Evolutionary conservation across 2,797 vertebrate genomes (phyloP), one percentile per base, ranked within the genome.

Genomic region (Chloroceryle amazona): DNA sequence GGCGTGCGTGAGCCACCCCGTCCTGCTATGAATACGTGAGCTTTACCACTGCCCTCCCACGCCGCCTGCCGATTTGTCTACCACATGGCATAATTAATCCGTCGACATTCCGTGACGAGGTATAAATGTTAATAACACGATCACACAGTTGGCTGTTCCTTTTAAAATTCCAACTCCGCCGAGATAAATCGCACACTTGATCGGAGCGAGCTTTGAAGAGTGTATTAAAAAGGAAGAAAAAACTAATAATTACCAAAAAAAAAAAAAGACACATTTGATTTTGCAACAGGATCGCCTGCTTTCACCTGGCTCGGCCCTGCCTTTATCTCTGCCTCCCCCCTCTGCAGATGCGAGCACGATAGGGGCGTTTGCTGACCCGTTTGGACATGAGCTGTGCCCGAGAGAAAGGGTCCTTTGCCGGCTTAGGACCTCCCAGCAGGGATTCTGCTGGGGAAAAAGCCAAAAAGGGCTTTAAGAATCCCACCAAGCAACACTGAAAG

Each of bases 71-170:
- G 98, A 96, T 97, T 98, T 97, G 96, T 96, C 96, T 96, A 94
- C 98, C 96, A 95, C 96, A 93, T 97, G 98, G 98, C 98, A 98
- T 98, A 98, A 98, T 98, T 98, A 98, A 98, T 98, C 98, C 97
- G 97, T 98, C 98, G 98, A 98, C 98, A 98, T 98, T 97, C 96
- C 60, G 93, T 98, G 98, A 97, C 97, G 96, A 96, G 93, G 96
- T 96, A 98, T 98, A 98, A 98, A 98, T 98, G 98, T 98, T 98
- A 98, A 98, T 98, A 98, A 98, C 97, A 91, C 37, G 92, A 98
- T 98, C 98, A 98, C 97, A 98, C 95, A 96, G 97, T 97, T 91
- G 97, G 97, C 97, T 98, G 95, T 98, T 98, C 96, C 97, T 97
- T 98, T 98, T 98, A 98, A 96, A 98, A 97, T 97, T 96, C 97